Base-by-base conservation (phyloP, 2,113 vertebrate species). In the Chlorocebus sabaeus region DNA sequence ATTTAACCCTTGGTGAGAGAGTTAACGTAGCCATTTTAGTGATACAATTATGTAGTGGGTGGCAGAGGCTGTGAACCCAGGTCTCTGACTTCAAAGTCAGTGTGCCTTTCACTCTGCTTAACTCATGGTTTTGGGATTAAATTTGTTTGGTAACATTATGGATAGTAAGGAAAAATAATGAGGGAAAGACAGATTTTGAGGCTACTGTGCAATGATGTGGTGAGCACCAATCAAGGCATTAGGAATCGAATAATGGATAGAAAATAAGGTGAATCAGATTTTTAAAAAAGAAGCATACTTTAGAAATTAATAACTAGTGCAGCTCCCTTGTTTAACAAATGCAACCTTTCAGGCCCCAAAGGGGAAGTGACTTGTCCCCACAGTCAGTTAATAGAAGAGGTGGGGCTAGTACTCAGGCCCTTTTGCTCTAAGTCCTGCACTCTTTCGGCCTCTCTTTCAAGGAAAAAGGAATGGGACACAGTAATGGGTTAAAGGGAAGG, bases 291-390 rank as follows among this genome's bases (percentile, higher is more conserved):
- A 96, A 86, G 25, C 61, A 64, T 30, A 59, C 38, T 96, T 95
- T 17, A 95, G 89, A 95, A 95, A 76, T 92, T 87, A 80, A 55
- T 90, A 67, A 91, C 95, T 82, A 96, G 43, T 67, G 73, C 38
- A 61, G 50, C 23, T 61, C 8, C 3, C 50, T 76, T 73, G 52
- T 92, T 97, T 89, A 73, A 83, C 55, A 79, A 13, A 82, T 82
- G 35, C 32, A 88, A 25, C 40, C 20, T 68, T 87, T 83, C 35
- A 73, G 57, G 27, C 55, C 84, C 61, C 80, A 76, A 72, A 95
- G 90, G 38, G 96, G 80, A 95, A 92, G 87, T 93, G 57, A n/a
- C 38, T 59, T 96, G n/a, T 86, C 48, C 38, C 35, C 32, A 18
- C 4, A 91, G 38, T 64, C 78, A 80, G 73, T 88, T 86, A 52